Percentiles rank a stretch among this genome's conserved stretches.
Conservation (phyloP, 2,888 invertebrate species). For the Lasioglossum oenotherae region DNA sequence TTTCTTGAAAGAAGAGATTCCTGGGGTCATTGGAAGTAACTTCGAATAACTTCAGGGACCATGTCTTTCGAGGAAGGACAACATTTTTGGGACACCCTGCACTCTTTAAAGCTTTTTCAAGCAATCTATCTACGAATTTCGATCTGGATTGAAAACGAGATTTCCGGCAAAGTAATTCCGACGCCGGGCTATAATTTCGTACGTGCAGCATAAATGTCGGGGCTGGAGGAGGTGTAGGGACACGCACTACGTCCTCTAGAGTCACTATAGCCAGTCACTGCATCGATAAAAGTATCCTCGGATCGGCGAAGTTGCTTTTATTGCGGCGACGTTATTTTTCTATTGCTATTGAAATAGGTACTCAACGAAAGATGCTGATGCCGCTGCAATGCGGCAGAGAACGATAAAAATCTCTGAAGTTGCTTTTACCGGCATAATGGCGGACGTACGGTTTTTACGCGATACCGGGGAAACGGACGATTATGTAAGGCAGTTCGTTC, state of each 20-base stretch:
- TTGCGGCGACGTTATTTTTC: constrained; percentile 60
- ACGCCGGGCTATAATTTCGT: background rate
- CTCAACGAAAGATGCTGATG: constrained; percentile 56
- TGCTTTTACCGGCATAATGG: constrained; percentile 50
- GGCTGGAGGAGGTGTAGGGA: background rate
- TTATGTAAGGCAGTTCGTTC: constrained; percentile 45
- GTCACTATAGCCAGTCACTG: constrained; percentile 18
- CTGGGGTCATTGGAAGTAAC: no score
- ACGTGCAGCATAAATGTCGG: background rate
- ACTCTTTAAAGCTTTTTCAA: background rate
- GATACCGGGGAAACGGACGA: constrained; percentile 45
- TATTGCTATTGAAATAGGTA: constrained; percentile 63
- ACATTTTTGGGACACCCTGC: no score
- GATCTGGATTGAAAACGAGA: background rate
- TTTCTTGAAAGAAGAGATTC: no score
- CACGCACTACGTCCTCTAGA: background rate
- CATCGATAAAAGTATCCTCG: constrained; percentile 51
- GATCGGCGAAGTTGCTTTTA: constrained; percentile 58
- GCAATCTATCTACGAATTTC: background rate
- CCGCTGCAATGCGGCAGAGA: constrained; percentile 18
- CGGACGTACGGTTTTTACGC: constrained; percentile 42
- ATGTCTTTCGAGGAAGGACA: no score
- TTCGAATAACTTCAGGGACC: no score
- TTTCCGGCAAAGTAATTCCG: background rate
- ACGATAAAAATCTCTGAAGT: constrained; percentile 61